A percentile compares a stretch with the other conserved stretches of the same genome.
Evolutionary conservation across 2,888 invertebrate genomes (phyloP).

Genomic region (Corbicula japonica): DNA sequence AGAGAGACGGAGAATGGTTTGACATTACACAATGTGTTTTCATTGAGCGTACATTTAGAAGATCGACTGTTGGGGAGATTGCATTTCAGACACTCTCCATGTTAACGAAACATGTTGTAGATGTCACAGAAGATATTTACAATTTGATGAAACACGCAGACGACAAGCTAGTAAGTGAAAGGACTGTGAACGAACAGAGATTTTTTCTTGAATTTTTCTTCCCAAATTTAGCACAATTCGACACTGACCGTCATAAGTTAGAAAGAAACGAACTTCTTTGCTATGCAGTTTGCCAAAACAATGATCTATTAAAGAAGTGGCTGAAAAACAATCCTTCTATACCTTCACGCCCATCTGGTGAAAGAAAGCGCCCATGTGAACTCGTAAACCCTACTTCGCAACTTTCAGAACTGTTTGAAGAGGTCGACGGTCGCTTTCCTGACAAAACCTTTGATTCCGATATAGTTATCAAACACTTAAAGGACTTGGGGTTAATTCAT

Average conservation of each 20-base stretch:
- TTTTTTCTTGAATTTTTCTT: conserved; percentile 57
- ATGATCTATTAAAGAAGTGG: conserved; percentile 12
- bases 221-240: conserved; percentile 41
- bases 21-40: conserved; percentile 46
- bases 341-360: conserved; percentile 44
- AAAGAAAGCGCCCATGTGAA: conserved; percentile 29
- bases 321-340: conserved; percentile 51
- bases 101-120: conserved; percentile 20
- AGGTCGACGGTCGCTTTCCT: conserved; percentile 36
- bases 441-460: conserved; percentile 2
- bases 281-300: conserved; percentile 18
- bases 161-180: conserved; percentile 6
- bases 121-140: conserved; percentile 29
- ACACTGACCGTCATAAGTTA: neutral
- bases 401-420: conserved; percentile 30
- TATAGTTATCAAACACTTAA: neutral
- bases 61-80: conserved; percentile 18
- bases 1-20: conserved; percentile 35
- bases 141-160: conserved; percentile 14
- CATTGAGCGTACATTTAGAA: conserved; percentile 40
- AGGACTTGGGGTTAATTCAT: conserved; percentile 27
- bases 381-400: conserved; percentile 24
- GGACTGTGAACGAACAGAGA: conserved; percentile 29
- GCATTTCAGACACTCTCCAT: conserved; percentile 34
- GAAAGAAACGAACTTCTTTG: conserved; percentile 25